Evolutionary conservation across 2,797 vertebrate genomes (phyloP).

Genomic region (Lerista edwardsae): DNA sequence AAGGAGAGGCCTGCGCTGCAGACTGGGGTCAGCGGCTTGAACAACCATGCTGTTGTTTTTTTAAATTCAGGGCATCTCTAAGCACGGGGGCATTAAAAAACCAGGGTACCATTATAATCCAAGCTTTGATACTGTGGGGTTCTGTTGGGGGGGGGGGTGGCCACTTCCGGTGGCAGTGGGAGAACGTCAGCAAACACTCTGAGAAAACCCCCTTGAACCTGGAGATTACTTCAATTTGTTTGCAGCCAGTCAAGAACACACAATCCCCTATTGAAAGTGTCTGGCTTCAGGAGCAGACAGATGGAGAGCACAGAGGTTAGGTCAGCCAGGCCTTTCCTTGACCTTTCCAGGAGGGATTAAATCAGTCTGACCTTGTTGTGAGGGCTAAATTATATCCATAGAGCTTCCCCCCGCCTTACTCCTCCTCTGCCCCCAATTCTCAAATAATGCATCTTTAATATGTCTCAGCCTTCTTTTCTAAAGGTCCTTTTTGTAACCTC

Average conservation of each 20-base stretch:
- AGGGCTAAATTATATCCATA: conserved; percentile 73
- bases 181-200: conserved; percentile 52
- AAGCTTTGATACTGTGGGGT: conserved; percentile 44
- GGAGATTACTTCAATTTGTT: conserved; percentile 71
- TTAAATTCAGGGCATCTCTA: conserved; percentile 44
- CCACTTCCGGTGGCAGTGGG: conserved; percentile 41
- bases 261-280: conserved; percentile 76
- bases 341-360: conserved; percentile 75
- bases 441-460: conserved; percentile 75
- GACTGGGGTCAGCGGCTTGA: not conserved
- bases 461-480: conserved; percentile 70
- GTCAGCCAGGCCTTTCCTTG: conserved; percentile 72
- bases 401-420: conserved; percentile 48
- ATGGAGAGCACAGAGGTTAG: conserved; percentile 74
- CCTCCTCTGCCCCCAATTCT: conserved; percentile 7
- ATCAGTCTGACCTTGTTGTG: conserved; percentile 70
- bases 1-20: not conserved
- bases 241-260: conserved; percentile 69
- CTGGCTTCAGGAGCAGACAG: conserved; percentile 71
- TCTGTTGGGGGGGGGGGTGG: conserved; percentile 58
- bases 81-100: not conserved
- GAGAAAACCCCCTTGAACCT: conserved; percentile 42
- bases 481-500: conserved; percentile 67
- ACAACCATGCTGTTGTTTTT: conserved; percentile 2
- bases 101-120: conserved; percentile 23